Evolutionary conservation across 2,113 vertebrate species (phyloP), one percentile per base, ranked within the genome.

Genomic region (Poeciliopsis prolifica): DNA sequence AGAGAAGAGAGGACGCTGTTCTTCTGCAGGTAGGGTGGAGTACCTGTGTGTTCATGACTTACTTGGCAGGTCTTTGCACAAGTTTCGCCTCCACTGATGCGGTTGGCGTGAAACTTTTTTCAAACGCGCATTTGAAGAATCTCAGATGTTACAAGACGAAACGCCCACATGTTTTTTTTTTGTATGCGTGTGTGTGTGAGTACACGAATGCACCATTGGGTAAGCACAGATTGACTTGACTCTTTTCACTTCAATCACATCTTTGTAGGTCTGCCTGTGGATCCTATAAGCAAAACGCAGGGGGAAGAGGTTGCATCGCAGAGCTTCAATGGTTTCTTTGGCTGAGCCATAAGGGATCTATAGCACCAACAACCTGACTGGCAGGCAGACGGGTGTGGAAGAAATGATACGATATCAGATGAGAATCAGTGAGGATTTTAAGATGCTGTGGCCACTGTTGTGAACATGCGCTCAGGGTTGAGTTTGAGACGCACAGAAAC

Each of bases 91-190:
- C 82, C 67, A 88, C 91, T 92, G 87, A 93, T 85, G 90, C 86
- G 82, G 85, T 90, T 92, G 89, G 86, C 73, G 74, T 92, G 85
- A 93, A 93, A 92, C 87, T 92, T 93, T 93, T 91, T 91, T 90
- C 84, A 85, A 92, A 93, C 91, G 90, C 66, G 22, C 79, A 91
- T 93, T 92, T 92, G 92, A 93, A 93, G 87, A 84, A 85, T 80
- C 81, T 92, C 81, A 86, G 91, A 91, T 91, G 90, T 91, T 88
- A 86, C 87, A 90, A 91, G 89, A 88, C 80, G 72, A 89, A 89
- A 92, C 92, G 89, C 91, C 92, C 92, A 92, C 91, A 85, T 42
- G 1, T 67, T n/a, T 67, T 29, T 88, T 72, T 86, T 70, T 85
- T 84, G 30, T 87, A 81, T 82, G 76, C 85, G 69, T 87, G 86